Evolutionary conservation across 2,888 invertebrate species (phyloP).

Genomic region (Neelides folsomi): DNA sequence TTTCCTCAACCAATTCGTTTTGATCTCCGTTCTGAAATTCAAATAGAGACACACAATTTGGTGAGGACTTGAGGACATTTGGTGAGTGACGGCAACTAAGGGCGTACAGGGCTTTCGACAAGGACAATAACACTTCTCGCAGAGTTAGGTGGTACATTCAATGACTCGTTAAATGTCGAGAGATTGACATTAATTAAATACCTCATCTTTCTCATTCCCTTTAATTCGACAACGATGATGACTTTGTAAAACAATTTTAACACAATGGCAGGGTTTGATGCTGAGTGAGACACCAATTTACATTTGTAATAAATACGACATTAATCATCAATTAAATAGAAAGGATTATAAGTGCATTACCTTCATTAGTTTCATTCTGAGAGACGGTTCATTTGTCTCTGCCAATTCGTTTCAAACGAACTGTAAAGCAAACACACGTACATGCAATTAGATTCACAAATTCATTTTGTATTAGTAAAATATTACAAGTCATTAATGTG

Average conservation of each 20-base stretch:
- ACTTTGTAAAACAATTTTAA: too few species aligned
- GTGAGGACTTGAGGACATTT: conserved; percentile 4
- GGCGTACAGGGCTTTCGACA: neutral
- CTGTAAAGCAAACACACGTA: conserved; percentile 20
- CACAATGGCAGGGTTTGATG: too few species aligned
- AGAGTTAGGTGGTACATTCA: neutral
- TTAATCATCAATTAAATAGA: too few species aligned
- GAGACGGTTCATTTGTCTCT: conserved; percentile 14
- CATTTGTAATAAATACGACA: too few species aligned
- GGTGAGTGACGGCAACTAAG: conserved; percentile 1
- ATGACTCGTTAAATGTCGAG: neutral
- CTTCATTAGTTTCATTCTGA: neutral
- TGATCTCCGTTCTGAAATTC: conserved; percentile 33
- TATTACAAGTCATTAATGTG: too few species aligned
- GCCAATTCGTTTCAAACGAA: conserved; percentile 32
- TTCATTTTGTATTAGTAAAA: neutral
- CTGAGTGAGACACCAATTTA: too few species aligned
- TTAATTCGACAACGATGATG: too few species aligned
- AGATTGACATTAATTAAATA: too few species aligned
- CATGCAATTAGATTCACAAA: conserved; percentile 13
- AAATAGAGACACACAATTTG: conserved; percentile 13
- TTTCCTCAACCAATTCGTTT: conserved; percentile 32
- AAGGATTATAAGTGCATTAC: too few species aligned
- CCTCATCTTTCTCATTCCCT: too few species aligned
- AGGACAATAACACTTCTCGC: neutral